A percentile compares a stretch with the other conserved stretches of the same genome.
These are phyloP conservation scores for Lates calcarifer DNA, from an alignment of 2,113 vertebrate species.

Conservation along the genomic window DNA sequence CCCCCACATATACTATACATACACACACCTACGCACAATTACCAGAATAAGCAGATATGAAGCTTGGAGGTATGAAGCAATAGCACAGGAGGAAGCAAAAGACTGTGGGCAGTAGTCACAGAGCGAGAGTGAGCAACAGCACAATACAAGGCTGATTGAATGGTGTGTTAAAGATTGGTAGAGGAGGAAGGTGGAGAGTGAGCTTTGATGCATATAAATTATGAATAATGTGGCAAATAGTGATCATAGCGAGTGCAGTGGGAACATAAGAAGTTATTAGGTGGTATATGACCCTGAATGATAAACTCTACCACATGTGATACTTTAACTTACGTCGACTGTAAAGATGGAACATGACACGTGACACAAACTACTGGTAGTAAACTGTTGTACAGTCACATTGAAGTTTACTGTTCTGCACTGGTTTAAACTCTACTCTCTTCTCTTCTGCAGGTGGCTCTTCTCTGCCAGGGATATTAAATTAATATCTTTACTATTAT, in stretches of 20 bases:
- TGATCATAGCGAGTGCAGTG: not conserved
- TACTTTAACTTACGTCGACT: slow-evolving; percentile 20
- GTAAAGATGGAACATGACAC: slow-evolving; percentile 13
- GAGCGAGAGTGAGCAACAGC: slow-evolving; percentile 37
- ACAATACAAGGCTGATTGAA: slow-evolving; percentile 72
- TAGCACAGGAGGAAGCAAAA: slow-evolving; percentile 43
- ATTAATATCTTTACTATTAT: not conserved
- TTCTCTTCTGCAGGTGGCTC: not conserved
- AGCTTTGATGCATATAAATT: slow-evolving; percentile 7
- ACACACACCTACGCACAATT: slow-evolving; percentile 23
- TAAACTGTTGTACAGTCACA: slow-evolving; percentile 2
- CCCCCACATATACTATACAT: not conserved
- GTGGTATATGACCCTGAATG: not conserved
- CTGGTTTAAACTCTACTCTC: not conserved
- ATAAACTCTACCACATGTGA: not conserved
- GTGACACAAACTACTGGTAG: slow-evolving; percentile 1
- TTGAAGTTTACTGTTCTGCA: not conserved
- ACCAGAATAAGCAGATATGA: slow-evolving; percentile 61
- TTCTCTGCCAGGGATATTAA: not conserved
- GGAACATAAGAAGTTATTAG: not conserved
- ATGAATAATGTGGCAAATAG: not conserved
- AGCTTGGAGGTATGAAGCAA: slow-evolving; percentile 64
- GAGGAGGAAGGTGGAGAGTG: slow-evolving; percentile 21
- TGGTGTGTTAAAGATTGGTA: slow-evolving; percentile 53
- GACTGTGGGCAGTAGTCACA: slow-evolving; percentile 34